A percentile compares a stretch with the other conserved stretches of the same genome.
Evolutionary conservation across 2,113 vertebrate species (phyloP).

Genomic region (Hydrolagus affinis): DNA sequence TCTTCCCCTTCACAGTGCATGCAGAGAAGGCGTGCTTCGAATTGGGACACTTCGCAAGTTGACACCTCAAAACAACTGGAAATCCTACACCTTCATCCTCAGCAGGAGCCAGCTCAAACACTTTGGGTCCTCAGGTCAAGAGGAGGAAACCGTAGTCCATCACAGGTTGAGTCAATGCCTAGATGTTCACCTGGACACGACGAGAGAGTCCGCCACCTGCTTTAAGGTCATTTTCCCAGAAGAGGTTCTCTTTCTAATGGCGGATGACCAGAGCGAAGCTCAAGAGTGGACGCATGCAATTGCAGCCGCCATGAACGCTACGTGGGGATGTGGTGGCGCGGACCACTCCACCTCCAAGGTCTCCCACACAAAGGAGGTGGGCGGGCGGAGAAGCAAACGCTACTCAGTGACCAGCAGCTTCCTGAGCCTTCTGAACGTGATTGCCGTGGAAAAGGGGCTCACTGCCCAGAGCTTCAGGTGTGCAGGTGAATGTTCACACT

Average conservation of each 20-base stretch:
- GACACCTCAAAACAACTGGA: conserved; percentile 82
- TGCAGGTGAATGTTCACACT: conserved; percentile 67
- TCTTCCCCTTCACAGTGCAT: conserved; percentile 60
- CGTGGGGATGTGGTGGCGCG: conserved; percentile 52
- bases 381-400: conserved; percentile 65
- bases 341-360: conserved; percentile 65
- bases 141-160: conserved; percentile 70
- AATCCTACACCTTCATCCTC: conserved; percentile 82
- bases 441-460: conserved; percentile 89
- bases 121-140: conserved; percentile 71
- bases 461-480: conserved; percentile 94
- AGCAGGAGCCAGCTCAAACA: conserved; percentile 70
- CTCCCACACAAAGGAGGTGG: conserved; percentile 53
- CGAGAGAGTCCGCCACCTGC: conserved; percentile 60
- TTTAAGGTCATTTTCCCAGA: conserved; percentile 82
- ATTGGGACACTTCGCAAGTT: conserved; percentile 77
- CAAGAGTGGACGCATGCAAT: conserved; percentile 83
- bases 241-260: conserved; percentile 71
- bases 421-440: conserved; percentile 84
- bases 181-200: conserved; percentile 62
- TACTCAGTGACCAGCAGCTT: conserved; percentile 95
- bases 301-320: conserved; percentile 56
- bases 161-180: conserved; percentile 69
- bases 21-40: conserved; percentile 67
- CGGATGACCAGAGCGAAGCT: conserved; percentile 69